These are phyloP conservation scores for Pseudochaenichthys georgianus DNA, from an alignment of 2,797 vertebrate species.

Conservation along the genomic window DNA sequence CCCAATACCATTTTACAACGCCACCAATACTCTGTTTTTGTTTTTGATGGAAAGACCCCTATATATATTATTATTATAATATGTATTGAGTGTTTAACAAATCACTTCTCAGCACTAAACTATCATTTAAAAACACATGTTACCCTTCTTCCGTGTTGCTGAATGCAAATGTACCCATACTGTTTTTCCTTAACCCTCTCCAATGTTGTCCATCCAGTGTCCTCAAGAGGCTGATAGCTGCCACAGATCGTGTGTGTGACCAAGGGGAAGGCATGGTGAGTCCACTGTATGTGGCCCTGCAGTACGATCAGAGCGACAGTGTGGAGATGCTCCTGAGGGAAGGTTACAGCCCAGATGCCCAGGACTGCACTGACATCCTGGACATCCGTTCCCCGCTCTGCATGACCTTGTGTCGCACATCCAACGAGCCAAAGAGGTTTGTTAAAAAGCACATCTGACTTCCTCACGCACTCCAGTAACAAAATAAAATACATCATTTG, in stretches of 20 bases:
- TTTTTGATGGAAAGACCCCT: too few relatives aligned
- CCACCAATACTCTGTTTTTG: too few relatives aligned
- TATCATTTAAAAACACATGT: not conserved
- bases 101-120: not conserved
- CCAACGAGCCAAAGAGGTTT: conserved; percentile 42
- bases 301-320: conserved; percentile 65
- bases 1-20: too few relatives aligned
- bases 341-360: conserved; percentile 92
- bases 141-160: not conserved
- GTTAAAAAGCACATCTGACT: not conserved
- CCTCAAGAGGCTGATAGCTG: conserved; percentile 86
- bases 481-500: not conserved
- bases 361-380: conserved; percentile 79
- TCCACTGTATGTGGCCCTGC: conserved; percentile 90
- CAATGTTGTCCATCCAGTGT: conserved; percentile 74
- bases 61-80: too few relatives aligned
- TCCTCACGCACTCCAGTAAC: not conserved
- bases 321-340: conserved; percentile 81
- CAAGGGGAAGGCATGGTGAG: conserved; percentile 87
- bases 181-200: not conserved
- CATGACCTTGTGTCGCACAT: conserved; percentile 28
- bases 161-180: not conserved
- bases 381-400: conserved; percentile 60
- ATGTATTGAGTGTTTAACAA: not conserved
- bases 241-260: conserved; percentile 88